Evolutionary conservation across 2,888 invertebrate species (phyloP).

Genomic region (Mythimna vitellina): DNA sequence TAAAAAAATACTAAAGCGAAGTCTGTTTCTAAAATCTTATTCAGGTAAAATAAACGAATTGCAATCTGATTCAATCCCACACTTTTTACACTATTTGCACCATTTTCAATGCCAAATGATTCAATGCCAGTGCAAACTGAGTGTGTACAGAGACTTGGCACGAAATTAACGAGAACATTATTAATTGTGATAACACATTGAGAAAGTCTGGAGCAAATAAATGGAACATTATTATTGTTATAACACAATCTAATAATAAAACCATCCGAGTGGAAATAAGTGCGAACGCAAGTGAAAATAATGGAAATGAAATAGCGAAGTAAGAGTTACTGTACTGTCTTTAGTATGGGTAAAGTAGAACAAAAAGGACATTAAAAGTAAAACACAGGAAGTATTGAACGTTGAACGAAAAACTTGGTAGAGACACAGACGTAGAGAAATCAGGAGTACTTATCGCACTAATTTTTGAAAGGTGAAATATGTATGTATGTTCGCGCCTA

Average conservation of each 20-base stretch:
- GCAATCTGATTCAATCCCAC: constrained; percentile 20
- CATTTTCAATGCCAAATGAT: constrained; percentile 53
- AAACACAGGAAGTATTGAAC: constrained; percentile 9
- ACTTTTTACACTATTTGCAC: constrained; percentile 43
- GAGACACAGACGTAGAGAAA: background rate
- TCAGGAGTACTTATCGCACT: too few relatives aligned
- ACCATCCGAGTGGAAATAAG: constrained; percentile 35
- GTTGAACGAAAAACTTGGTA: background rate
- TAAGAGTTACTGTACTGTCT: background rate
- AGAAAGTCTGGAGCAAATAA: constrained; percentile 44
- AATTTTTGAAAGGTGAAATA: too few relatives aligned
- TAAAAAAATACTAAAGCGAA: constrained; percentile 1
- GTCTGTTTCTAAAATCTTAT: constrained; percentile 1
- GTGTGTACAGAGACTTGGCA: constrained; percentile 53
- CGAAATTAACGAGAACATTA: constrained; percentile 46
- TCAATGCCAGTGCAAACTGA: constrained; percentile 54
- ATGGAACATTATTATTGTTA: constrained; percentile 26
- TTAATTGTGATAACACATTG: constrained; percentile 50
- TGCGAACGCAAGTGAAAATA: constrained; percentile 24
- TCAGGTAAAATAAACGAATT: constrained; percentile 41
- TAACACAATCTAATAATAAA: constrained; percentile 38
- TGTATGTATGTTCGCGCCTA: too few relatives aligned
- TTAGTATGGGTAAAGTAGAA: constrained; percentile 4
- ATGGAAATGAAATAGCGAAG: constrained; percentile 17
- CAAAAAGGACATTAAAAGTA: constrained; percentile 13